A percentile compares a stretch with the other conserved stretches of the same genome.
phyloP scores from a whole-genome alignment of 2,888 invertebrate genomes.

The Cephus rjabovi region DNA sequence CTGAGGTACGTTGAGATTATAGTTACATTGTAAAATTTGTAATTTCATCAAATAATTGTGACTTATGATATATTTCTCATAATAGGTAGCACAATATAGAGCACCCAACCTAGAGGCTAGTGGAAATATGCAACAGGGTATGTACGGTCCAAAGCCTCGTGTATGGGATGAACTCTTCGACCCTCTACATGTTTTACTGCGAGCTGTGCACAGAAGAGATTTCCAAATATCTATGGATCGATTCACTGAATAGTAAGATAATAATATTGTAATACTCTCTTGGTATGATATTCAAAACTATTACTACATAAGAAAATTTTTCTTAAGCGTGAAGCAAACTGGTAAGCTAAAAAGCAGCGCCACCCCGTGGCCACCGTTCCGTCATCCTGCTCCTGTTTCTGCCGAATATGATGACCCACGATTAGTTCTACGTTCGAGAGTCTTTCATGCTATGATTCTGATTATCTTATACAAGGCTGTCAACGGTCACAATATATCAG shows the following conservation, averaged over 20 bases:
- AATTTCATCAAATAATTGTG: conserved; percentile 10
- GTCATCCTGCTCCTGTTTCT: conserved; percentile 76
- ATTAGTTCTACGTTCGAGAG: conserved; percentile 71
- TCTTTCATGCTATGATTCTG: conserved; percentile 81
- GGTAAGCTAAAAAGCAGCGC: conserved; percentile 72
- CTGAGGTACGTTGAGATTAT: conserved; percentile 70
- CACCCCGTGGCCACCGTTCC: conserved; percentile 85
- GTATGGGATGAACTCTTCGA: conserved; percentile 96
- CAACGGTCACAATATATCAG: conserved; percentile 79
- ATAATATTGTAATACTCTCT: conserved; percentile 23
- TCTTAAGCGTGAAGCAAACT: conserved; percentile 71
- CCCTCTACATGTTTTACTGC: conserved; percentile 90
- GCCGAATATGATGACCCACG: conserved; percentile 78
- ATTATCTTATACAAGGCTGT: conserved; percentile 88
- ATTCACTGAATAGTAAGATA: conserved; percentile 85
- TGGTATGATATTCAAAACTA: conserved; percentile 52
- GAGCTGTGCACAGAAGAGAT: conserved; percentile 92
- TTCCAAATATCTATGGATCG: conserved; percentile 96
- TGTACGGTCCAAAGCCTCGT: conserved; percentile 85
- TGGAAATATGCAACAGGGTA: conserved; percentile 82
- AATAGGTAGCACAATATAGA: conserved; percentile 83
- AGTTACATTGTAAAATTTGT: not conserved
- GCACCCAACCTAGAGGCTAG: conserved; percentile 88
- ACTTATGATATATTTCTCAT: conserved; percentile 17
- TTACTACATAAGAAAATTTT: conserved; percentile 52